Evolutionary conservation across 2,797 vertebrate species (phyloP), one percentile per base, ranked within the genome.

Genomic region (Graptemys geographica): DNA sequence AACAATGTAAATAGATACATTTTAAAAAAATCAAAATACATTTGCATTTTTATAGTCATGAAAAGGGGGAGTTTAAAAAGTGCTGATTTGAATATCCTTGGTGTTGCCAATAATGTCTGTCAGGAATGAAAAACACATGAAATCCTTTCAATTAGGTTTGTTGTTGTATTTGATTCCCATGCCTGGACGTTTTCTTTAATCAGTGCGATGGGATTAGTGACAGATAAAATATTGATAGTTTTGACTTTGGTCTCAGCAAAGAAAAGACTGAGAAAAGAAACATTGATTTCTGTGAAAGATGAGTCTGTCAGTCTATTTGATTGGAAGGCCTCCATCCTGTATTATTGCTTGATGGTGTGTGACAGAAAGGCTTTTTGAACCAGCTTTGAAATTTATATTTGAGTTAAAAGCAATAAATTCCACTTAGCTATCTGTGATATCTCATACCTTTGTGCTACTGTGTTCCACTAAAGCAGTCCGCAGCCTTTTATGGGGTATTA

Each of bases 61-160:
- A 88, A 69, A 84, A 76, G 74, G 62, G 41, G 85, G 57, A 27
- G 55, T 83, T 91, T 93, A 89, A 86, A 80, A 81, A 94, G 41
- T 11, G 52, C 65, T 93, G 62, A 79, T 97, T 96, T 95, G 90
- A 93, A 8, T 90, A 47, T 87, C 85, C 91, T 88, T 93, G 79
- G 79, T 90, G 74, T 18, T 78, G n/a, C 92, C 93, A 83, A 81
- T 94, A 44, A 52, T 88, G 89, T 89, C 27, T 87, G 76, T 94
- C 82, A 51, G 62, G 79, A 28, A 85, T 65, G 62, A 62, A 49
- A 94, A 69, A 76, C 69, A 86, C 89, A 82, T 74, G 86, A 59
- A 94, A 91, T 88, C 53, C 47, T 88, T 90, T 95, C 59, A 18
- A 1, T 76, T 69, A 79, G 65, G 86, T 94, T n/a, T 91, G 92